Evolutionary conservation across 53 echinoderm and acorn worm species (phyloP).

Genomic region (Stichopus horrens): DNA sequence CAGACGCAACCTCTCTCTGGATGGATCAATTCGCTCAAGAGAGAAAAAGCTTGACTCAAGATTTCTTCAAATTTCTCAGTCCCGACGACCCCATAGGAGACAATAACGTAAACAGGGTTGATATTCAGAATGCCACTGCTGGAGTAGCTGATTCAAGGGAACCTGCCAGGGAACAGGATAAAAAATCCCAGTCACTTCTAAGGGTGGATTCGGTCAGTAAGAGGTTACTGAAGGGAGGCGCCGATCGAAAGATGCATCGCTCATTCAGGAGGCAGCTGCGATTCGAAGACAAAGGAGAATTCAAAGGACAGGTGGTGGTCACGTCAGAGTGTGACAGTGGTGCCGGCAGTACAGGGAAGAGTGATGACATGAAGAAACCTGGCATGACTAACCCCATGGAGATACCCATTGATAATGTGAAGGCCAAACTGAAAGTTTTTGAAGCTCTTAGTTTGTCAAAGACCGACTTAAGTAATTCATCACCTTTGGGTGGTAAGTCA

Average conservation of each 20-base stretch:
- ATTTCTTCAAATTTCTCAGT: constrained; percentile 16
- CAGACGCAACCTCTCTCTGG: not conserved
- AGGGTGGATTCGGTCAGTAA: constrained; percentile 36
- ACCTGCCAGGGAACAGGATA: not conserved
- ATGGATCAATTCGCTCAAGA: constrained; percentile 26
- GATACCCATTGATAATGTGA: constrained; percentile 29
- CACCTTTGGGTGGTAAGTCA: not conserved
- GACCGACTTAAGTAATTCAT: not conserved
- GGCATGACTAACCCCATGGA: not conserved
- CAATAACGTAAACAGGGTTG: not conserved
- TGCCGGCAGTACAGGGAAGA: not conserved
- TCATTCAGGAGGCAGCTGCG: constrained; percentile 43
- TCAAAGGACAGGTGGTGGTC: not conserved
- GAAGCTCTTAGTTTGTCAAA: constrained; percentile 1
- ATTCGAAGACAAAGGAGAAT: constrained; percentile 33
- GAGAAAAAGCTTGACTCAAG: constrained; percentile 17
- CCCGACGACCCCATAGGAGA: not conserved
- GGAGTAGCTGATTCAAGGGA: not conserved
- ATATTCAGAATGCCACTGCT: not conserved
- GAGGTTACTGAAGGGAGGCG: constrained; percentile 17
- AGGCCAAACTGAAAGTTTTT: constrained; percentile 20
- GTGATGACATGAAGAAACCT: not conserved
- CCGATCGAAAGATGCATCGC: constrained; percentile 43
- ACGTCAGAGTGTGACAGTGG: not conserved
- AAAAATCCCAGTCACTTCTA: not conserved